Base-by-base conservation (phyloP, 2,113 vertebrate species). In the Mormyrus iriodes region DNA sequence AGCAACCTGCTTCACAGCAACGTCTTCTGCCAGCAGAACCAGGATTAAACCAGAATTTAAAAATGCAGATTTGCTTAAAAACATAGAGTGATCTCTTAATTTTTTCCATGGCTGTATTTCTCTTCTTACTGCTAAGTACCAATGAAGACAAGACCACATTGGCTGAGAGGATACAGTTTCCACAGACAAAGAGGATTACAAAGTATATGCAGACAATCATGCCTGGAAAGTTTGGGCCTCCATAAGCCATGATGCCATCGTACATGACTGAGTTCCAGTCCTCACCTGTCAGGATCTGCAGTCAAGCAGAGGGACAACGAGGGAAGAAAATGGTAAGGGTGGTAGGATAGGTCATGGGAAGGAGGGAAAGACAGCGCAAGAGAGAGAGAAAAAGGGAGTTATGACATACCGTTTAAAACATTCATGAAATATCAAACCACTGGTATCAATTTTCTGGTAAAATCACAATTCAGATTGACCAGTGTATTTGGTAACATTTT, bases 251-350 rank as follows among this genome's bases (percentile, higher is more conserved):
- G 93, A 99, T 99, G 5, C 98, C 98, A 0, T 98, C 98, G 6
- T 99, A 99, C 98, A 99, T 99, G 88, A 99, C 98, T 12, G 97
- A 94, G 0, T 99, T 99, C 98, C 98, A 99, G 94, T 99, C 98
- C 91, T 99, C 98, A 0, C 98, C 98, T 0, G 98, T 99, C 90
- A 99, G 95, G 90, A 98, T 98, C 98, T 98, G 82, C 21, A 84
- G 21, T 44, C 2, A 79, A 48, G 0, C 5, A 51, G 65, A 76
- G 46, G 31, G 61, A 76, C 31, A 55, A 44, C 46, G 52, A 46
- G 21, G 51, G 31, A 53, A 10, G 24, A 53, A 17, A 53, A 35
- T 6, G 31, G 51, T 9, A 35, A 85, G 51, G 88, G 48, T 42
- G 42, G 21, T 49, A 52, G 46, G 27, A 42, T 69, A 5, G 58